Percentiles rank a stretch among this genome's conserved stretches.
These are phyloP conservation scores for Lucifuga dentata DNA, from an alignment of 2,113 vertebrate genomes.

Conservation along the genomic window DNA sequence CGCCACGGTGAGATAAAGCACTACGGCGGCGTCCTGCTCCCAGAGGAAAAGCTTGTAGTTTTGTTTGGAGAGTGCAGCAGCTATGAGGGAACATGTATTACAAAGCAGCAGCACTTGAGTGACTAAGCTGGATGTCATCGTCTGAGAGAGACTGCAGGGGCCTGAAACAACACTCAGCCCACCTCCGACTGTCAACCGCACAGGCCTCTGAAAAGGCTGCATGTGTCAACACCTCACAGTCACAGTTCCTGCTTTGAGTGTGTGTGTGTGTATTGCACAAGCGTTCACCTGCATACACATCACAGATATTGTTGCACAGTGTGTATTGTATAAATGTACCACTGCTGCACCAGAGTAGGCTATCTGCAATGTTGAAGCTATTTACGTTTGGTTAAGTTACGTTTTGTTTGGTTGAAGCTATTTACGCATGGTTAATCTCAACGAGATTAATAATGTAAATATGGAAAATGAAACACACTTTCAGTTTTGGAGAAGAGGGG, in stretches of 20 bases:
- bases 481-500: no score
- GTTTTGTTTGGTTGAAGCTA: no score
- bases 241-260: conserved; percentile 42
- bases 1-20: no score
- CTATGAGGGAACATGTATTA: conserved; percentile 55
- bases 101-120: conserved; percentile 72
- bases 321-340: no score
- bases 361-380: no score
- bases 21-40: conserved; percentile 4
- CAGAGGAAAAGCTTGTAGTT: conserved; percentile 22
- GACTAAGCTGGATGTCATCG: conserved; percentile 77
- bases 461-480: no score
- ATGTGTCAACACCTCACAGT: conserved; percentile 76
- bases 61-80: conserved; percentile 45
- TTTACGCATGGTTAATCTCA: no score
- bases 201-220: conserved; percentile 64
- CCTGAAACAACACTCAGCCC: conserved; percentile 59
- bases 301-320: no score
- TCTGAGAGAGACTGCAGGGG: conserved; percentile 59
- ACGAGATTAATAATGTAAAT: no score
- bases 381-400: no score
- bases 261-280: conserved; percentile 30
- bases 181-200: conserved; percentile 59
- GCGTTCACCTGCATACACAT: no score
- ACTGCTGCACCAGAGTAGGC: no score